Evolutionary conservation across 1,140 invertebrate species (phyloP).

Genomic region (Streblospio benedicti): DNA sequence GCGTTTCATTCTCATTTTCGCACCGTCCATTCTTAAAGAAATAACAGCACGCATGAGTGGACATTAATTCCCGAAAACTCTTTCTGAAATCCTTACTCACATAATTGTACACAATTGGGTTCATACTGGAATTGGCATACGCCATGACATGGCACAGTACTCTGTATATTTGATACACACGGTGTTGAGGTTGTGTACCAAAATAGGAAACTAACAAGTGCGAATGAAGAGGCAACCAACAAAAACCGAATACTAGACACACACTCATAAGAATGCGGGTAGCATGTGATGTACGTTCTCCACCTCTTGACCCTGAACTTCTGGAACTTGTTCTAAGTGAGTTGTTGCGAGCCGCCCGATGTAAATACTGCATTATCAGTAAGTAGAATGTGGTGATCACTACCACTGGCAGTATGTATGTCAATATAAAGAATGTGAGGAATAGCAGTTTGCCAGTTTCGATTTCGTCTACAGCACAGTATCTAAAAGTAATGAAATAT

Average conservation of each 20-base stretch:
- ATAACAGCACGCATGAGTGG: no score
- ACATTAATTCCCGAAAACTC: constrained; percentile 8
- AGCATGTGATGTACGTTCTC: not conserved
- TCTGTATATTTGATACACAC: constrained; percentile 1
- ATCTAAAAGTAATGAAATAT: no score
- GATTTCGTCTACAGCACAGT: constrained; percentile 12
- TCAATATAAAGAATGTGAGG: constrained; percentile 14
- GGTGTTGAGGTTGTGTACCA: not conserved
- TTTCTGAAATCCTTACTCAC: constrained; percentile 10
- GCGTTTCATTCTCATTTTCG: no score
- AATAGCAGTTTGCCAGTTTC: constrained; percentile 4
- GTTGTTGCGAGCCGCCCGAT: not conserved
- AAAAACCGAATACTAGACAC: constrained; percentile 11
- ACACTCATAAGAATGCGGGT: constrained; percentile 12
- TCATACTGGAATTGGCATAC: constrained; percentile 11
- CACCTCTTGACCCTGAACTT: not conserved
- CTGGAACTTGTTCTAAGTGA: not conserved
- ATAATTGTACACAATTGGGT: constrained; percentile 17
- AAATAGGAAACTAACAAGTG: not conserved
- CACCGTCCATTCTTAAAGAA: no score
- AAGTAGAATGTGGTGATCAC: constrained; percentile 14
- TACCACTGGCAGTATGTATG: constrained; percentile 11
- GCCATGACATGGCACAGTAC: constrained; percentile 5
- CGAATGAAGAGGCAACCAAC: constrained; percentile 10
- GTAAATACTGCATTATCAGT: constrained; percentile 6